These are phyloP conservation scores for Thereuonema tuberculata DNA, from an alignment of 1,140 invertebrate species.

Conservation along the genomic window DNA sequence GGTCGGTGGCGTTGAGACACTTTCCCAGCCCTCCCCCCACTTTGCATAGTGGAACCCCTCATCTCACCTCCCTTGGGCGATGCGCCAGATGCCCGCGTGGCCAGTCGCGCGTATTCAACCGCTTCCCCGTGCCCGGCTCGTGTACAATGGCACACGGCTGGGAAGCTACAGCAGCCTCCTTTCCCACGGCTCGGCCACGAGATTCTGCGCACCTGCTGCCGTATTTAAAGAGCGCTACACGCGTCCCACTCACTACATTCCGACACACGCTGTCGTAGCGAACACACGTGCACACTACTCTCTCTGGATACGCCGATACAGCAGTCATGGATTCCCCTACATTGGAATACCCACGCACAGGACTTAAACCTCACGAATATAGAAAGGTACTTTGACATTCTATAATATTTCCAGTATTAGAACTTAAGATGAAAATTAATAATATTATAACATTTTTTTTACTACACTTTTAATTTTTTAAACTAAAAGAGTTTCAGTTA, in stretches of 20 bases:
- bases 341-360: neutral
- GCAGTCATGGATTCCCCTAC: neutral
- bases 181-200: slow-evolving; percentile 13
- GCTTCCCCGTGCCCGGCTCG: neutral
- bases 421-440: neutral
- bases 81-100: too few species aligned
- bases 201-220: slow-evolving; percentile 10
- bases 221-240: slow-evolving; percentile 1
- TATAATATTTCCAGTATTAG: neutral
- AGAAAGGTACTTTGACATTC: slow-evolving; percentile 10
- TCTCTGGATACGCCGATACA: neutral
- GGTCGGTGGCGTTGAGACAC: too few species aligned
- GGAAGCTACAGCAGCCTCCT: neutral
- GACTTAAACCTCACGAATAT: slow-evolving; percentile 10
- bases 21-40: too few species aligned
- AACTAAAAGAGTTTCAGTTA: neutral
- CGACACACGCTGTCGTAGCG: neutral
- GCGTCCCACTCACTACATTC: neutral
- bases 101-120: too few species aligned
- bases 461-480: neutral
- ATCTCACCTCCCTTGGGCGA: too few species aligned
- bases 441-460: neutral
- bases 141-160: slow-evolving; percentile 4
- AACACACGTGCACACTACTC: too few species aligned
- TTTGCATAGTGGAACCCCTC: too few species aligned